Percentiles rank a stretch among this genome's conserved stretches.
phyloP scores from a whole-genome alignment of 2,888 invertebrate species.

The Linnaemya vulpina region DNA sequence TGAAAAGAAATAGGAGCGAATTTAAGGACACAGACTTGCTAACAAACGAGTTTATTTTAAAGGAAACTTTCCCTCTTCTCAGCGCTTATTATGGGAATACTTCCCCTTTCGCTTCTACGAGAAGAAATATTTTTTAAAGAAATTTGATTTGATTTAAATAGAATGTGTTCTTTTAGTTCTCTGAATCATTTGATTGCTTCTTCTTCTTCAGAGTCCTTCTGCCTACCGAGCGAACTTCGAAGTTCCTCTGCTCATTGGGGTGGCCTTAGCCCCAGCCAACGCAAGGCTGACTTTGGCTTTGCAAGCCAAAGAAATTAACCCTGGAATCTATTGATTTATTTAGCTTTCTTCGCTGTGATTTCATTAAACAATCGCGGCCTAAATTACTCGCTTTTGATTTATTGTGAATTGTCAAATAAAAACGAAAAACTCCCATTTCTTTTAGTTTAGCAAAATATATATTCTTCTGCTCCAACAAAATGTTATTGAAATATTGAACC shows the following conservation, averaged over 20 bases:
- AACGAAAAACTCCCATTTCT: not conserved
- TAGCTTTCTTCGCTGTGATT: not conserved
- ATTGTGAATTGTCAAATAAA: not conserved
- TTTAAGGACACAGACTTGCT: not conserved
- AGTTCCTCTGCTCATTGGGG: too few species aligned
- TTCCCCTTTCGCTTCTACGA: not conserved
- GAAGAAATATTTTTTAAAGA: not conserved
- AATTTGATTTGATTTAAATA: not conserved
- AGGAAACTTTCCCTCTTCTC: too few species aligned
- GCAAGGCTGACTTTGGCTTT: too few species aligned
- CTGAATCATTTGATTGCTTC: too few species aligned
- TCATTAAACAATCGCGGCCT: too few species aligned
- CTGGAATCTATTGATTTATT: not conserved
- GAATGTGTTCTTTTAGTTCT: not conserved
- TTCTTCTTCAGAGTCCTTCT: too few species aligned
- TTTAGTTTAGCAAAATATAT: not conserved
- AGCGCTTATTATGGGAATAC: too few species aligned
- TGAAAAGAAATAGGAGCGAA: not conserved
- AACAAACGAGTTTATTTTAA: not conserved
- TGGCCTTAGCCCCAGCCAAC: too few species aligned
- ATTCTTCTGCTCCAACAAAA: conserved; percentile 2
- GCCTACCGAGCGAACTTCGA: too few species aligned
- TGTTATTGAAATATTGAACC: not conserved
- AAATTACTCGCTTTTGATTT: not conserved
- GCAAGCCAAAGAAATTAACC: too few species aligned